Base-by-base conservation (phyloP, 1,140 invertebrate genomes). In the Drosophila melanica region DNA sequence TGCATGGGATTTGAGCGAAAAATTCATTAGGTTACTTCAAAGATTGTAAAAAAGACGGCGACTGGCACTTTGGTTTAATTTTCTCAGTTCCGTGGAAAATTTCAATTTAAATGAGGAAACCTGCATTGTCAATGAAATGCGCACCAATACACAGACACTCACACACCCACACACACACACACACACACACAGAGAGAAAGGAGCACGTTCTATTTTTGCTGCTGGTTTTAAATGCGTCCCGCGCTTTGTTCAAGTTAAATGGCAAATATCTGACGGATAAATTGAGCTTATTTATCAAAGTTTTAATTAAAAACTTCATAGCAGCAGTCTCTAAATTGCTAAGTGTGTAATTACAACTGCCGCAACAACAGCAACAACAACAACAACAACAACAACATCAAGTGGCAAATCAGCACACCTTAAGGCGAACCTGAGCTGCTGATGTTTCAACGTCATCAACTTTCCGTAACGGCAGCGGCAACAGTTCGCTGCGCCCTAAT, bases 261-360 rank as follows among this genome's bases (percentile, higher is more conserved):
- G 59, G 66, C 70, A 84, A 82, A 81, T 79, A 84, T 77, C 77
- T 87, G 64, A 64, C 72, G 76, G 76, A 73, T 87, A 89, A 87
- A 87, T 87, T 87, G 82, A 87, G 82, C 82, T 87, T 89, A 87
- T 87, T 87, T 87, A 82, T 89, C 79, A 87, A 87, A 87, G 84
- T 82, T 87, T 87, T 87, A 89, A 87, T 89, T 87, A 89, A 87
- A 87, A 89, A 74, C 82, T 89, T 87, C 63, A 76, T 77, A 65
- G 72, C 47, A 69, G 76, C 70, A 66, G 68, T 80, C 72, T 77
- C 72, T 55, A 82, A 79, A 77, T 74, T 79, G 82, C 72, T 77
- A 77, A 87, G 84, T 82, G 82, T 86, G 82, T 86, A 86, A 86
- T 86, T 86, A 86, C 84, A 87, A 82, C 82, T 72, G 81, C 57